A percentile compares a stretch with the other conserved stretches of the same genome.
phyloP scores from a whole-genome alignment of 2,797 vertebrate species.

The Acanthurus leucopareius region DNA sequence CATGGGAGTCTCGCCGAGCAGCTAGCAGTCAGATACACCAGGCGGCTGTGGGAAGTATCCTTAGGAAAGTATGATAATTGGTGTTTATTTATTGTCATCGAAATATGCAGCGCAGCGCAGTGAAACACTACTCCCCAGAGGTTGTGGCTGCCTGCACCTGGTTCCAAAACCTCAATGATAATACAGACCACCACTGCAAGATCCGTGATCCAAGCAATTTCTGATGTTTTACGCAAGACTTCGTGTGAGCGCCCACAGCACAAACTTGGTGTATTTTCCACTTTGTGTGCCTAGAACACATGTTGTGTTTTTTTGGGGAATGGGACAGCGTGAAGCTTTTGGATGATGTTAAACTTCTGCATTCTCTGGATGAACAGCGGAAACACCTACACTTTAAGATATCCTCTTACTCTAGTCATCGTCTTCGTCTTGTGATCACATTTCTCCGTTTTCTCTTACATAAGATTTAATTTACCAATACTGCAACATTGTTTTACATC shows the following conservation, averaged over 20 bases:
- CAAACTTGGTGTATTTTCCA: conserved; percentile 1
- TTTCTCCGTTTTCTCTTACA: neutral
- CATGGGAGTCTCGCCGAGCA: conserved; percentile 23
- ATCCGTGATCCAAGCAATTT: conserved; percentile 9
- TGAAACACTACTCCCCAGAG: conserved; percentile 57
- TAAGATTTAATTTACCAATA: neutral
- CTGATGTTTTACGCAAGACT: conserved; percentile 33
- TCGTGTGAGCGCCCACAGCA: conserved; percentile 5
- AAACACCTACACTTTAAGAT: neutral
- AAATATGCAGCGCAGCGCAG: conserved; percentile 68
- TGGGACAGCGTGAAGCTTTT: neutral
- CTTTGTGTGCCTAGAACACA: neutral
- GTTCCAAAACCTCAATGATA: conserved; percentile 73
- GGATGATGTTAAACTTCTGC: neutral
- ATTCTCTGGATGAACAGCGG: neutral
- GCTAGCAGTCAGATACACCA: conserved; percentile 32
- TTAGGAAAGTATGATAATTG: conserved; percentile 80
- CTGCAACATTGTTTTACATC: conserved; percentile 3
- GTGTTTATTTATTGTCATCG: conserved; percentile 81
- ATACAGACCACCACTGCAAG: conserved; percentile 34
- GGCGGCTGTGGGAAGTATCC: conserved; percentile 58
- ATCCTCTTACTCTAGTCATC: neutral
- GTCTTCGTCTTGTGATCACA: conserved; percentile 1
- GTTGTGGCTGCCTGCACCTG: conserved; percentile 69
- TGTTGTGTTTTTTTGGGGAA: neutral